Base-by-base conservation (phyloP, 2,888 invertebrate species). In the Ichneumoninae sp. region DNA sequence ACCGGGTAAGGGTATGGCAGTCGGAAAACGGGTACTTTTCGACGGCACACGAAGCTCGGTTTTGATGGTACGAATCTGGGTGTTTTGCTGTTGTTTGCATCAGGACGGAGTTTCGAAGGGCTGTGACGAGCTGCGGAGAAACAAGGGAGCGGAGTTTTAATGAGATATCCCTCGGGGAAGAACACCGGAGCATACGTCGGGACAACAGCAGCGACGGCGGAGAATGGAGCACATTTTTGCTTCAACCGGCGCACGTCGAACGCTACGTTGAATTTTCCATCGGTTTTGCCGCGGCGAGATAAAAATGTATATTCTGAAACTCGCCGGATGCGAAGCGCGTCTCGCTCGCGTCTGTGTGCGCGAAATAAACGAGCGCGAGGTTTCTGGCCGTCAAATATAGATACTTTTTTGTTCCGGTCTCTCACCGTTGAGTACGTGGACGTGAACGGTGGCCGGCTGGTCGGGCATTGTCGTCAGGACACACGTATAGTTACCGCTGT, bases 371-470 rank as follows among this genome's bases (percentile, higher is more conserved):
- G 74, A 62, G 26, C 1, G 22, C 16, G 50, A 36, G 19, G 33
- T n/a, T 71, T 71, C 50, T 30, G 52, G 13, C 2, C n/a, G 40
- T 60, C 33, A 47, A 52, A 71, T 26, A 54, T 33, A 47, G 30
- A 70, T 44, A 4, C n/a, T n/a, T 54, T 36, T 16, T 52, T 68
- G 22, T 36, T 36, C 0, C 36, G 26, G 44, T 76, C 83, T 65
- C 94, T 94, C 92, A 95, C 95, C 95, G 91, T 95, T 94, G 83
- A 95, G 92, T 83, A 95, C 94, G 89, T 95, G 95, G 84, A 95
- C 94, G 88, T 94, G 94, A 86, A 94, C 94, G 60, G 94, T 94
- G 80, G 94, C 94, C 68, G 94, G 94, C 84, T 94, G 92, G 84
- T 94, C 93, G 74, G 94, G 93, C 91, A 94, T 93, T 83, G 93